These are phyloP conservation scores for Papilio dardanus DNA, from an alignment of 1,140 invertebrate genomes.

Conservation along the genomic window DNA sequence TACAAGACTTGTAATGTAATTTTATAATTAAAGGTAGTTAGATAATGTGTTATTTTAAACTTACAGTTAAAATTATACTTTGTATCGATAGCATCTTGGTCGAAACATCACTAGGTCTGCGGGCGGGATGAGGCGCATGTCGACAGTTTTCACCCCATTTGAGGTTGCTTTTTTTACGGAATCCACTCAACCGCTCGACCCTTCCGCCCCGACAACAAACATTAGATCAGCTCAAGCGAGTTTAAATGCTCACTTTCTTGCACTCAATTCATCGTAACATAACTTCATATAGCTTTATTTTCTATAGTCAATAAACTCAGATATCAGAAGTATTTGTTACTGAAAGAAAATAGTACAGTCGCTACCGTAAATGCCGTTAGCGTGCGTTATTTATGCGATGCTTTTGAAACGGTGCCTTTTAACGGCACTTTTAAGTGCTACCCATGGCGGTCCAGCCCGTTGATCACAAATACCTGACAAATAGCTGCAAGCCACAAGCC, in stretches of 20 bases:
- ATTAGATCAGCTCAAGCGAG: conserved; percentile 49
- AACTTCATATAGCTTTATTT: not conserved
- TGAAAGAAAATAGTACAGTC: conserved; percentile 71
- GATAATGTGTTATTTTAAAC: no score
- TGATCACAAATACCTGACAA: conserved; percentile 58
- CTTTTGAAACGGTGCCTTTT: conserved; percentile 76
- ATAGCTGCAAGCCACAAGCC: conserved; percentile 37
- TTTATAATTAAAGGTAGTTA: no score
- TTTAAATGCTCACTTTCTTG: conserved; percentile 37
- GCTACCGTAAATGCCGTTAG: conserved; percentile 66
- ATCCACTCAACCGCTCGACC: conserved; percentile 56
- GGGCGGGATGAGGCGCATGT: conserved; percentile 60
- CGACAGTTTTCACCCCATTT: conserved; percentile 73
- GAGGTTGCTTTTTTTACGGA: conserved; percentile 66
- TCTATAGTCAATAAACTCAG: not conserved
- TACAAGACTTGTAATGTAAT: no score
- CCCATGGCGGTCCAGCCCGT: conserved; percentile 58
- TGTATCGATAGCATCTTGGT: not conserved
- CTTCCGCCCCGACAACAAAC: conserved; percentile 59
- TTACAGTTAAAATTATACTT: not conserved
- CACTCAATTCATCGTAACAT: conserved; percentile 3
- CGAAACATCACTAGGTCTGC: conserved; percentile 43
- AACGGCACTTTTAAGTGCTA: conserved; percentile 78
- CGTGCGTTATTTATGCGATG: conserved; percentile 75
- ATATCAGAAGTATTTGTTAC: conserved; percentile 52